Evolutionary conservation across 1,140 invertebrate genomes (phyloP).

Genomic region (Drosophila kurseongensis): DNA sequence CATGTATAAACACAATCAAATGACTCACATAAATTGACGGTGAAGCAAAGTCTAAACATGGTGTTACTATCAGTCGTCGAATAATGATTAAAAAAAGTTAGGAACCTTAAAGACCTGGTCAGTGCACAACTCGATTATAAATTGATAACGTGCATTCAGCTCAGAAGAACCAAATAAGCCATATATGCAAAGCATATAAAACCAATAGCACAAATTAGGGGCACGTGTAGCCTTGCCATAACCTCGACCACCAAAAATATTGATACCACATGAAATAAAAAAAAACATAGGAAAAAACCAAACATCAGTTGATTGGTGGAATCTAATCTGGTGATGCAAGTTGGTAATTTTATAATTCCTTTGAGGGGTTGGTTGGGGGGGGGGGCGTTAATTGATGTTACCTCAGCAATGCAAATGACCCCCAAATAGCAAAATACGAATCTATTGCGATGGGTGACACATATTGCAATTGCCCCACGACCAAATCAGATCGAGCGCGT

Average conservation of each 20-base stretch:
- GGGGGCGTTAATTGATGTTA: constrained; percentile 4
- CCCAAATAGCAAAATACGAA: too few relatives aligned
- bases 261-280: constrained; percentile 18
- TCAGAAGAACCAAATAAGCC: constrained; percentile 1
- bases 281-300: constrained; percentile 42
- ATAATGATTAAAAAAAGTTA: constrained; percentile 22
- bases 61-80: constrained; percentile 23
- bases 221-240: constrained; percentile 60
- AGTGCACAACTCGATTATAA: constrained; percentile 18
- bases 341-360: background rate
- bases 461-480: constrained; percentile 46
- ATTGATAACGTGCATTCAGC: constrained; percentile 13
- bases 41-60: constrained; percentile 40
- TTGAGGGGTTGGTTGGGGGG: too few relatives aligned
- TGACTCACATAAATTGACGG: constrained; percentile 18
- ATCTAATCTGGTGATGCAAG: constrained; percentile 56
- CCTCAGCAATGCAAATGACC: constrained; percentile 2
- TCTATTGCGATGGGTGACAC: constrained; percentile 30
- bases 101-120: background rate
- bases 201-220: constrained; percentile 14
- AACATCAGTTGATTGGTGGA: constrained; percentile 26
- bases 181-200: constrained; percentile 17
- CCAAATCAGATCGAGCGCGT: constrained; percentile 32
- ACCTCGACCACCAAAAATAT: constrained; percentile 40
- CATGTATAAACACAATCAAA: background rate